Percentiles rank a stretch among this genome's conserved stretches.
Conservation (phyloP, 64 coral and sea anemone species). For the Porites lutea region DNA sequence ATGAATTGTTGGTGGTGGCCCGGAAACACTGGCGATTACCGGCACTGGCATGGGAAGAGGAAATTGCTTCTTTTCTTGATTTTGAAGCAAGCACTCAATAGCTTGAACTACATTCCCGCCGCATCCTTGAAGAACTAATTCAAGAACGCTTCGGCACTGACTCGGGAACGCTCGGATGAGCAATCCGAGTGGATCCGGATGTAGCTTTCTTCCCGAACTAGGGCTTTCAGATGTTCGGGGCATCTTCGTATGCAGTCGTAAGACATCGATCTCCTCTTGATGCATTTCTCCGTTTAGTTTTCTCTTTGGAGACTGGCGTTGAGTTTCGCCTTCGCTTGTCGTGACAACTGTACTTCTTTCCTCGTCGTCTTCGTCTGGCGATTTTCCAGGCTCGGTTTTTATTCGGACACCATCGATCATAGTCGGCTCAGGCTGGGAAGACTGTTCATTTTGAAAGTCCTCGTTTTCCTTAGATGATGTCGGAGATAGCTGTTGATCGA, state of each 20-base stretch:
- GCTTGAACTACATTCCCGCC: conserved; percentile 98
- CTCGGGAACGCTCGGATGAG: conserved; percentile 87
- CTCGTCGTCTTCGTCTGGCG: conserved; percentile 39
- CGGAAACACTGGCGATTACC: conserved; percentile 71
- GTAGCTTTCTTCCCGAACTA: conserved; percentile 60
- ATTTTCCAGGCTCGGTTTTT: conserved; percentile 82
- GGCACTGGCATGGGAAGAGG: conserved; percentile 71
- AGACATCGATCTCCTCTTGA: conserved; percentile 47
- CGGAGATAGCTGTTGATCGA: conserved; percentile 44
- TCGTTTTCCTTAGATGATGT: conserved; percentile 45
- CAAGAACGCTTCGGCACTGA: conserved; percentile 93
- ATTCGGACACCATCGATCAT: conserved; percentile 71
- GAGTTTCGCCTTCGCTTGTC: conserved; percentile 6
- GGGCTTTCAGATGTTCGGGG: conserved; percentile 69
- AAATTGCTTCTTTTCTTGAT: conserved; percentile 81
- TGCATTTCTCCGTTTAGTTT: conserved; percentile 68
- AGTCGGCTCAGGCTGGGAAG: conserved; percentile 28
- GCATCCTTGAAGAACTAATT: conserved; percentile 92
- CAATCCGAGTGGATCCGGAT: conserved; percentile 90
- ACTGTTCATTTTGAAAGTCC: conserved; percentile 26
- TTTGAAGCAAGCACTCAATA: conserved; percentile 95
- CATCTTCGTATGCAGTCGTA: conserved; percentile 50
- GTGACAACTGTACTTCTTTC: conserved; percentile 8
- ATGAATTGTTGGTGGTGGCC: conserved; percentile 69
- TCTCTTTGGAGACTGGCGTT: conserved; percentile 61